Evolutionary conservation across 1,140 invertebrate genomes (phyloP), one percentile per base, ranked within the genome.

Genomic region (Lethocerus indicus): DNA sequence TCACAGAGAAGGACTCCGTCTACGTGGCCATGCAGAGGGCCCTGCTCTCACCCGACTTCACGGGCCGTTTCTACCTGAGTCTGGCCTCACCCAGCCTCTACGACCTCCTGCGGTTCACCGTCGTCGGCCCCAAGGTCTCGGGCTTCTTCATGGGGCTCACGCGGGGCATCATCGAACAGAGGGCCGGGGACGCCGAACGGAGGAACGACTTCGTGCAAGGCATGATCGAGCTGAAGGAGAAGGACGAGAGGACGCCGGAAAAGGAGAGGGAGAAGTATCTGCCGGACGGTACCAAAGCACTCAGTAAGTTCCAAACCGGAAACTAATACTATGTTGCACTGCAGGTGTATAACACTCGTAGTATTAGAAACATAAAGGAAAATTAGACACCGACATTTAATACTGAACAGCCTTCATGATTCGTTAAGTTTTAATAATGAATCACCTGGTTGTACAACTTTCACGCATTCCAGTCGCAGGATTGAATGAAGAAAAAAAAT

Each of bases 121-220:
- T 40, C 5, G 6, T 40, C 6, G 5, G n/a, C n/a, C n/a, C 6
- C 7, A 5, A 40, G n/a, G n/a, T 5, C 16, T 7, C 5, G 5
- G 21, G 5, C 6, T 16, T 16, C n/a, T 7, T 40, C n/a, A 40
- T 16, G 21, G 6, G 16, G 16, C 16, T 40, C 21, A 5, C 21
- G 21, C n/a, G 21, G 6, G 16, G 5, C 16, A 20, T 16, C n/a
- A 40, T 40, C 21, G 6, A 40, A 16, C 16, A 7, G 21, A 40
- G 37, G 21, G 6, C 5, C n/a, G 21, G 5, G n/a, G 16, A 6
- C 16, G 37, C 16, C 6, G 37, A 16, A 40, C 7, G 5, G 21
- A 6, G 74, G 27, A 67, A 73, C 50, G 76, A 78, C 57, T 76
- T 75, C 51, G 64, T 78, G 58, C 72, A 77, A 57, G 59, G 74